A percentile compares a stretch with the other conserved stretches of the same genome.
These are phyloP conservation scores for Hydrolagus colliei DNA, from an alignment of 2,797 vertebrate species.

Conservation along the genomic window DNA sequence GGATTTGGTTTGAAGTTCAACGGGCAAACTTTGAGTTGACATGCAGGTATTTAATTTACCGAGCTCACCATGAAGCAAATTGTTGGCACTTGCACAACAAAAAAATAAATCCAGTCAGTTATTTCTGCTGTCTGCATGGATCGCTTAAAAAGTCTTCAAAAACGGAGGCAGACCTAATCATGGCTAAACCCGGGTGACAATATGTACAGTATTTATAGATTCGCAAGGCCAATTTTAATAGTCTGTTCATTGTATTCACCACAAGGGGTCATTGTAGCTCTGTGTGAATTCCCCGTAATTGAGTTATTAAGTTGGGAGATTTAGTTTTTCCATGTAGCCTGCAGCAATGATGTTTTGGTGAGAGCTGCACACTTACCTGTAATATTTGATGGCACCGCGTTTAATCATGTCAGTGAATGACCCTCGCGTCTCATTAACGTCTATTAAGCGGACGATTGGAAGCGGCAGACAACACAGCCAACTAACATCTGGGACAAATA, in stretches of 20 bases:
- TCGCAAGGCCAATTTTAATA: conserved; percentile 14
- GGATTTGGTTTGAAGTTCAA: no score
- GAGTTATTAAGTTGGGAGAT: neutral
- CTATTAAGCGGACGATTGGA: neutral
- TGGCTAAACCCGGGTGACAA: conserved; percentile 24
- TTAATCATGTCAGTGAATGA: conserved; percentile 13
- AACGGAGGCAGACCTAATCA: neutral
- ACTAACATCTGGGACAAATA: neutral
- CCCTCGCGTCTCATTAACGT: neutral
- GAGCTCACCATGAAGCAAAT: no score
- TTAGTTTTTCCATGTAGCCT: neutral
- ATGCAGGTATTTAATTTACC: no score
- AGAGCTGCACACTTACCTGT: neutral
- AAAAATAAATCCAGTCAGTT: neutral
- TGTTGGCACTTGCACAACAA: neutral
- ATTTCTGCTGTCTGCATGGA: conserved; percentile 11
- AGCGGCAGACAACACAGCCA: neutral
- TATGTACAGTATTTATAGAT: conserved; percentile 1
- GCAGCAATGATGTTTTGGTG: conserved; percentile 5
- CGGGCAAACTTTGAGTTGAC: no score
- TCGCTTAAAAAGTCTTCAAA: conserved; percentile 1
- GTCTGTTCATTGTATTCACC: conserved; percentile 22
- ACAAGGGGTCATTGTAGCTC: conserved; percentile 28
- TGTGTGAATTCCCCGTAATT: neutral
- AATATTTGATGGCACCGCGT: neutral